A percentile compares a stretch with the other conserved stretches of the same genome.
Conservation (phyloP, 2,888 invertebrate genomes). For the Tholera decimalis region DNA sequence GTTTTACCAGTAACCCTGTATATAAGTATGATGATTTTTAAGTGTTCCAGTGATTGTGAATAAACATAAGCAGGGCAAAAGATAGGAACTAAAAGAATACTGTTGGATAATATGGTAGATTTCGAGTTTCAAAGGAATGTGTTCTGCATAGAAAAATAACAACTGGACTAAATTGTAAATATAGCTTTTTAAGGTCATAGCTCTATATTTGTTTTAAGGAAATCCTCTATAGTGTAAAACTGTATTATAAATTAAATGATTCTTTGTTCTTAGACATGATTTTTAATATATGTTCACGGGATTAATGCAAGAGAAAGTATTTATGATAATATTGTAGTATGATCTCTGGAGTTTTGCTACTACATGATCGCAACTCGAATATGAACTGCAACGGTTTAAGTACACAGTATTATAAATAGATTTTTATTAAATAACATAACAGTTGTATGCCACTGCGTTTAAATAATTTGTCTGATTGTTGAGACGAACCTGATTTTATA, state of each 20-base stretch:
- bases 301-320: constrained; percentile 67
- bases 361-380: constrained; percentile 69
- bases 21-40: constrained; percentile 10
- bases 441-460: constrained; percentile 36
- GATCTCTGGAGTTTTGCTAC: constrained; percentile 71
- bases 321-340: constrained; percentile 63
- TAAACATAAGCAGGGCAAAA: constrained; percentile 12
- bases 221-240: constrained; percentile 54
- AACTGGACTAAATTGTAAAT: constrained; percentile 61
- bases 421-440: constrained; percentile 48
- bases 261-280: constrained; percentile 57
- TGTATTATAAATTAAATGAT: constrained; percentile 62
- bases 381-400: constrained; percentile 71
- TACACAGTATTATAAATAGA: constrained; percentile 77
- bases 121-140: constrained; percentile 29
- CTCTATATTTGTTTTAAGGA: constrained; percentile 47
- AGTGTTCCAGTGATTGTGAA: constrained; percentile 20
- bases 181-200: constrained; percentile 56
- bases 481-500: constrained; percentile 4
- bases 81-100: constrained; percentile 1
- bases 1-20: too few relatives aligned
- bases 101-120: constrained; percentile 19
- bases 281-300: constrained; percentile 51
- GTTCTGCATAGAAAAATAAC: constrained; percentile 34
- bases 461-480: constrained; percentile 21